Evolutionary conservation across 2,888 invertebrate genomes (phyloP).

Genomic region (Calliphora vomitoria): DNA sequence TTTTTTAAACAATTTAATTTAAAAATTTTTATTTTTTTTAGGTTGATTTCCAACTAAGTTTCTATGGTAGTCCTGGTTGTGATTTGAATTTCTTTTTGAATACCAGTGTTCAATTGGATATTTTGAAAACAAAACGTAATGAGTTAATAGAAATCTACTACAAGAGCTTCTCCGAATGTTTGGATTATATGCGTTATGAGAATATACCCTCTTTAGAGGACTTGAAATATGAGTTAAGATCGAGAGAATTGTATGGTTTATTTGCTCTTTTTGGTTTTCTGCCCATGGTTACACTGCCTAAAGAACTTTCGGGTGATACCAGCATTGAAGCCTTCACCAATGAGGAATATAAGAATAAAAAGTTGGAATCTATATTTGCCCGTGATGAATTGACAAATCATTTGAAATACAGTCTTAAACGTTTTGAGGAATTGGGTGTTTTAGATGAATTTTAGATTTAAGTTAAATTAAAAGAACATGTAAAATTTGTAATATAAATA

Average conservation of each 20-base stretch:
- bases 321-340: constrained; percentile 78
- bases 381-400: constrained; percentile 77
- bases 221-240: constrained; percentile 78
- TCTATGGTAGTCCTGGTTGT: constrained; percentile 82
- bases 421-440: constrained; percentile 79
- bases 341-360: constrained; percentile 75
- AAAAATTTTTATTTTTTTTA: constrained; percentile 68
- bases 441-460: constrained; percentile 77
- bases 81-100: constrained; percentile 84
- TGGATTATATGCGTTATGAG: constrained; percentile 78
- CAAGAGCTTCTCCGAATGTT: constrained; percentile 75
- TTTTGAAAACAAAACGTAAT: constrained; percentile 78
- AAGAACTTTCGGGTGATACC: constrained; percentile 77
- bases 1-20: neutral
- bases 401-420: constrained; percentile 78
- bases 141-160: constrained; percentile 80
- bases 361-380: constrained; percentile 77
- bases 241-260: constrained; percentile 80
- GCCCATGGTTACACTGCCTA: constrained; percentile 79
- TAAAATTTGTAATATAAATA: neutral
- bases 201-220: constrained; percentile 79
- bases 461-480: neutral
- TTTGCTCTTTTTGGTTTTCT: constrained; percentile 80
- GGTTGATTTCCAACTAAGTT: constrained; percentile 84
- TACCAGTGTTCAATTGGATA: constrained; percentile 82